Conservation (phyloP, 1,140 invertebrate genomes). For the Goniozus legneri region DNA sequence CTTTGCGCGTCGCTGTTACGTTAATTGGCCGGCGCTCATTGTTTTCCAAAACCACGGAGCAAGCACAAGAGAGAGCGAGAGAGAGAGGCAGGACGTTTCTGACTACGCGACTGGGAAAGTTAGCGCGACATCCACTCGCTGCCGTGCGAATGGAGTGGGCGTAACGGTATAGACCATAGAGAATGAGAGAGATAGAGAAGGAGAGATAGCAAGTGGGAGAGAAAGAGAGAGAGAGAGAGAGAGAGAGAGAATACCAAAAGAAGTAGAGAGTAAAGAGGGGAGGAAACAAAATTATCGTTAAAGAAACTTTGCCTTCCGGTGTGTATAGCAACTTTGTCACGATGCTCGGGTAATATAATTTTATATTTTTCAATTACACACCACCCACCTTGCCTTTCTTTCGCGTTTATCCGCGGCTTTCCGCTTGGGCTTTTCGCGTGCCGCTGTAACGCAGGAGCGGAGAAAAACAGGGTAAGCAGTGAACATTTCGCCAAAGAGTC, state of each 20-base stretch:
- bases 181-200: no score
- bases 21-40: slow-evolving; percentile 18
- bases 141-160: no score
- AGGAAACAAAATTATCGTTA: slow-evolving; percentile 19
- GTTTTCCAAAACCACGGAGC: slow-evolving; percentile 9
- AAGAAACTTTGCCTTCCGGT: slow-evolving; percentile 10
- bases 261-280: not conserved
- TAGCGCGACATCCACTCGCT: slow-evolving; percentile 3
- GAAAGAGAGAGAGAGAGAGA: no score
- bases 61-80: no score
- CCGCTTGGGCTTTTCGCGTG: not conserved
- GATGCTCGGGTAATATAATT: slow-evolving; percentile 13
- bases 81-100: no score
- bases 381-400: not conserved
- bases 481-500: not conserved
- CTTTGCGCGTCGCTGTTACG: not conserved
- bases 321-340: not conserved
- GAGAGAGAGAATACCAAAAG: no score
- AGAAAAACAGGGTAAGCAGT: not conserved
- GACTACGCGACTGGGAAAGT: slow-evolving; percentile 9
- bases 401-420: not conserved
- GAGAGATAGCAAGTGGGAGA: no score
- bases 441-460: not conserved
- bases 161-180: no score
- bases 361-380: not conserved